Percentiles rank a stretch among this genome's conserved stretches.
Conservation (phyloP, 2,888 invertebrate species). For the Ligdia adustata region DNA sequence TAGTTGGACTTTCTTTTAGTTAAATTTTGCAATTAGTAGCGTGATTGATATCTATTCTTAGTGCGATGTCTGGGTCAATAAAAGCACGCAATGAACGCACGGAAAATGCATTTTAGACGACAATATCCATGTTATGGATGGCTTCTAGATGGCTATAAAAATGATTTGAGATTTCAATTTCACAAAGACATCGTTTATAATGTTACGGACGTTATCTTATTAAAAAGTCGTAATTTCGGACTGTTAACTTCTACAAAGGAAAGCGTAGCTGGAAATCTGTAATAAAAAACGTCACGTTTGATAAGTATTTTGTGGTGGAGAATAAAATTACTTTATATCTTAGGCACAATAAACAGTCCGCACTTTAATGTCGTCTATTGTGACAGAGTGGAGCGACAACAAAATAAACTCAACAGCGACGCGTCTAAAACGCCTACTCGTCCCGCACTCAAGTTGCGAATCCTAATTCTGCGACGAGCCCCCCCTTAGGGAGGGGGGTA, state of each 20-base stretch:
- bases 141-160: no score
- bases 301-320: constrained; percentile 21
- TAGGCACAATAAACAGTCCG: constrained; percentile 24
- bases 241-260: neutral
- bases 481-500: constrained; percentile 59
- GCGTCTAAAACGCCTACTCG: constrained; percentile 49
- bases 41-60: no score
- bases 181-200: no score
- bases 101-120: no score
- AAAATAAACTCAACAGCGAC: constrained; percentile 51
- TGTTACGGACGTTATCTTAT: no score
- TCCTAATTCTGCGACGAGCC: constrained; percentile 75
- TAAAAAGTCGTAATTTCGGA: constrained; percentile 1
- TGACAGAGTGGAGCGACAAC: constrained; percentile 34
- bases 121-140: no score
- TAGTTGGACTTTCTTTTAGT: neutral
- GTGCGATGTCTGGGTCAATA: no score
- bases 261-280: constrained; percentile 6
- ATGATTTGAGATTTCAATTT: no score
- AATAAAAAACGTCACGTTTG: constrained; percentile 18
- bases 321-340: constrained; percentile 22
- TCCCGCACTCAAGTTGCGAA: constrained; percentile 63
- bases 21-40: no score
- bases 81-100: no score
- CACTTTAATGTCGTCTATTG: constrained; percentile 28